These are phyloP conservation scores for Drosophila micromelanica DNA, from an alignment of 1,140 invertebrate genomes.

Conservation along the genomic window DNA sequence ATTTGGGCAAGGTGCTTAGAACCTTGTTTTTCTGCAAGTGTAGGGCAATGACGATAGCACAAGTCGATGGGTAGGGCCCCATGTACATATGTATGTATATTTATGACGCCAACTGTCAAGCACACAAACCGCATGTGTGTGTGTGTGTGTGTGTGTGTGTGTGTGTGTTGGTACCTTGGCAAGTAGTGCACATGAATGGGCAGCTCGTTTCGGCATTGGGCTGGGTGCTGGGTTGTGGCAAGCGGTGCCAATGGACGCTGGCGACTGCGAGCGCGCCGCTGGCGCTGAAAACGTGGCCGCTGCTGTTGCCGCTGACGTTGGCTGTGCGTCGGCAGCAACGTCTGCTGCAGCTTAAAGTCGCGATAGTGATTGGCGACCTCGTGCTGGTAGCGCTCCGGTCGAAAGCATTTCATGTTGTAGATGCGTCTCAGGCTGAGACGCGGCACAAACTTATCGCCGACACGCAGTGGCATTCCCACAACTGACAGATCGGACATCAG, in stretches of 20 bases:
- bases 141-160: background rate
- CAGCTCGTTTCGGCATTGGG: slow-evolving; percentile 57
- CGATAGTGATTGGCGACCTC: slow-evolving; percentile 83
- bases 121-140: slow-evolving; percentile 5
- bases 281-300: background rate
- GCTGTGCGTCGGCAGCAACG: slow-evolving; percentile 11
- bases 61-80: background rate
- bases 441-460: slow-evolving; percentile 52
- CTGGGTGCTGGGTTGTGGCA: slow-evolving; percentile 48
- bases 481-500: slow-evolving; percentile 47
- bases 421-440: slow-evolving; percentile 64
- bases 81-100: slow-evolving; percentile 32
- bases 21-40: too few relatives aligned
- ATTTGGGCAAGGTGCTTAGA: too few relatives aligned
- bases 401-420: slow-evolving; percentile 68
- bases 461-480: slow-evolving; percentile 51
- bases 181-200: slow-evolving; percentile 71
- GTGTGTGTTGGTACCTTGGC: slow-evolving; percentile 59
- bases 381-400: slow-evolving; percentile 60
- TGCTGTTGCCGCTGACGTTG: background rate
- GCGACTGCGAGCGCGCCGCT: slow-evolving; percentile 15
- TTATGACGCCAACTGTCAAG: slow-evolving; percentile 48
- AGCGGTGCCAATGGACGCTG: slow-evolving; percentile 30
- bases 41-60: background rate
- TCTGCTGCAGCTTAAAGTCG: slow-evolving; percentile 67